These are phyloP conservation scores for Rhincodon typus DNA, from an alignment of 2,797 vertebrate species.

Conservation along the genomic window DNA sequence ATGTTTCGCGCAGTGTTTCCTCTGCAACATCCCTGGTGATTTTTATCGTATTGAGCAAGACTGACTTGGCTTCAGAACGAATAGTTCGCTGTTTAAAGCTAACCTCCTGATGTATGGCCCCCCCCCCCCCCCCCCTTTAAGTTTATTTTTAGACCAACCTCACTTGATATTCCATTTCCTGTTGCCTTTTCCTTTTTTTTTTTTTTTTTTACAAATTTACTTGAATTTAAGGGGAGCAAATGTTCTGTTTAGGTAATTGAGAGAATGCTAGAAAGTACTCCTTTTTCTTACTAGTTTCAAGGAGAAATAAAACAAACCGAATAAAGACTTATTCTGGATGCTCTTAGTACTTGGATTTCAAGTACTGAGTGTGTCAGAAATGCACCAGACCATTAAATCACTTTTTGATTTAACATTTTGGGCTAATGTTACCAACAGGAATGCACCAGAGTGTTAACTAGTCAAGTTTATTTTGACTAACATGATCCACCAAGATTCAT, in stretches of 20 bases:
- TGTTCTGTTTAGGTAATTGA: not conserved
- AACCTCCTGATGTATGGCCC: not conserved
- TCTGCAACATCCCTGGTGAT: conserved; percentile 48
- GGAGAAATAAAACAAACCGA: not conserved
- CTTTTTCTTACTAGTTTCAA: not conserved
- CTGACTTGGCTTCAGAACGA: conserved; percentile 13
- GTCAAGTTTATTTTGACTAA: not conserved
- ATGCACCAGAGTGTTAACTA: not conserved
- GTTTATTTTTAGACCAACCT: conserved; percentile 25
- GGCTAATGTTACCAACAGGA: not conserved
- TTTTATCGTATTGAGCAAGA: not conserved
- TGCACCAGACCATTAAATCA: not conserved
- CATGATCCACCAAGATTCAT: not conserved
- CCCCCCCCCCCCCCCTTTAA: not conserved
- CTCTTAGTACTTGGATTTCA: not conserved
- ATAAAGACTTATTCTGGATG: not conserved
- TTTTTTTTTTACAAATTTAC: not conserved
- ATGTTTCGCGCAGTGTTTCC: conserved; percentile 55
- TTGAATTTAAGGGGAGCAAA: not conserved
- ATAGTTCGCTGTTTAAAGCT: not conserved
- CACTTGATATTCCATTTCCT: conserved; percentile 23
- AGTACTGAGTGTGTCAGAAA: too few species aligned
- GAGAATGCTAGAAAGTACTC: not conserved
- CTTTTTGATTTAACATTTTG: not conserved
- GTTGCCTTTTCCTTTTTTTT: not conserved